Evolutionary conservation across 1,140 invertebrate species (phyloP), one percentile per base, ranked within the genome.

Genomic region (Zaprionus davidi): DNA sequence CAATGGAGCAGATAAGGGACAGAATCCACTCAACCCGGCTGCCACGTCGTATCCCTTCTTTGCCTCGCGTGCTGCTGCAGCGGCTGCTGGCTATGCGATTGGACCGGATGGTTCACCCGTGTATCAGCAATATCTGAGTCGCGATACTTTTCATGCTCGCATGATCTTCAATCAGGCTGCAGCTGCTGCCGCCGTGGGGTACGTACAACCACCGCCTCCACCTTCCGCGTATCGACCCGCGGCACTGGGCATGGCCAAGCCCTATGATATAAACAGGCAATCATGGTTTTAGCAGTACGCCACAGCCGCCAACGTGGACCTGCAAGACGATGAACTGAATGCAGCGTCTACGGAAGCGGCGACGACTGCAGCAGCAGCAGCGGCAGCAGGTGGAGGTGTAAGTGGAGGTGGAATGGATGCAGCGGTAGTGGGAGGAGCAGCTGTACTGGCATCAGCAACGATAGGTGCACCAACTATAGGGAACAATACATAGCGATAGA

Each of bases 71-170:
- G 93, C 94, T 6, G 82, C 82, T 1, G 83, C 82, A 4, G 81
- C 81, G 12, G 81, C 78, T 9, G 94, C 94, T 36, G 95, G 90
- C 0, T 95, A 95, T 92, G 94, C 94, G 5, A 95, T 95, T 72
- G 90, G 88, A 31, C 86, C 88, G 74, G 95, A 95, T 77, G 92
- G 94, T 65, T 95, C 94, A 26, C 94, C 95, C 28, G 86, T 96
- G 5, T 96, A 96, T 85, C 95, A 96, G 79, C 95, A 96, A 79
- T 96, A 95, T 83, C 88, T 96, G 62, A 94, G 95, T 41, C 94
- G 95, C 66, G 95, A 95, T 73, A 94, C 95, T 70, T 84, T 95
- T 38, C 93, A 93, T 65, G 76, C 93, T 49, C 88, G 93, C 58
- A 93, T 94, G 91, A 93, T 95, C 75, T 86, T 95, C 38, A 94